Base-by-base conservation (phyloP, 2,888 invertebrate genomes). In the Trissolcus brochymenae region DNA sequence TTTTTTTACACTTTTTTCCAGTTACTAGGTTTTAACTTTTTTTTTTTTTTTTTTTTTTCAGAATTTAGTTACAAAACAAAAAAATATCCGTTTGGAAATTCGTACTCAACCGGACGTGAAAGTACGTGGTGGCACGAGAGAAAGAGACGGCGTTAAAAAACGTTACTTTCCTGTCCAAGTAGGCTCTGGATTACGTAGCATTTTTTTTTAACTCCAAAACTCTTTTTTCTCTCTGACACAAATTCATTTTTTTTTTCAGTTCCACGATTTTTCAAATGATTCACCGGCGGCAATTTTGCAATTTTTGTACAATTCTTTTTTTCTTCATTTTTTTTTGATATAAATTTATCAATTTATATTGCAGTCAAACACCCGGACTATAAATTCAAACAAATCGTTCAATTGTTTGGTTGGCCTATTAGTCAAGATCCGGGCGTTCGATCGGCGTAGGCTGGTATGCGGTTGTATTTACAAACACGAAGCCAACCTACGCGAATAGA, bases 151-250 rank as follows among this genome's bases (percentile, higher is more conserved):
- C 9, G 14, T 17, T 49, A 43, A 67, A 51, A 59, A 67, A 54
- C n/a, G 43, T 50, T 57, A 68, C 68, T 68, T 68, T 68, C 68
- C 60, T 68, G 68, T 55, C 17, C 54, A 29, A 67, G 67, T 53
- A 55, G 60, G 68, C 53, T 54, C 35, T n/a, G 19, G n/a, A 14
- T 25, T 41, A 41, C 21, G 41, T 43, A 51, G 51, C 43, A 64
- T 51, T 51, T 13, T 51, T n/a, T 17, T 51, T 51, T 11, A 11
- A 35, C 35, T 35, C 6, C 11, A 1, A 35, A 35, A 35, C 35
- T 43, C 13, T 13, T 43, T n/a, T 14, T 13, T 6, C 11, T 9
- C 0, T 43, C 43, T 46, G n/a, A 16, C 46, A 16, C 46, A 46
- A 46, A 16, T 54, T 29, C 3, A 13, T 4, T 54, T 25, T 54